Evolutionary conservation across 1,140 invertebrate genomes (phyloP), one percentile per base, ranked within the genome.

Genomic region (Portunus trituberculatus): DNA sequence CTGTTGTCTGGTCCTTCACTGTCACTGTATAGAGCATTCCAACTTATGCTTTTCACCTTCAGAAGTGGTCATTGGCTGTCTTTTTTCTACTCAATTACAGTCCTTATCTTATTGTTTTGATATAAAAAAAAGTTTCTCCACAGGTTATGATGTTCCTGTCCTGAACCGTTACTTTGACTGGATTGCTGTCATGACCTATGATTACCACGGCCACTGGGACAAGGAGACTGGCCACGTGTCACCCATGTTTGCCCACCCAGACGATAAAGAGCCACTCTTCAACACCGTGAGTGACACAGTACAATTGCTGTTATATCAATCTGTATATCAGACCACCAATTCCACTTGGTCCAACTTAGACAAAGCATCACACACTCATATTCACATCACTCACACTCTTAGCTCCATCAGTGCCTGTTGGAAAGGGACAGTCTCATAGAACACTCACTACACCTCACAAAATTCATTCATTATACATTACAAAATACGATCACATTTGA

Each of bases 131-230:
- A 31, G 29, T 93, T 31, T 28, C 10, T 48, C 28, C n/a, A 7
- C 92, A 97, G 98, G 98, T 12, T 99, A 99, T 96, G 98, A 99
- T 96, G 98, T 99, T 0, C 98, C 98, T 1, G 97, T 97, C 2
- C 96, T 99, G 4, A 98, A 97, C 0, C 97, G 97, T 29, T 98
- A 98, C 96, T 97, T 99, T 92, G 98, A 99, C 96, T 99, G 98
- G 98, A 99, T 99, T 96, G 98, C 98, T 2, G 98, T 99, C 0
- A 99, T 99, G 99, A 98, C 98, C 0, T 99, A 99, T 96, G 98
- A 99, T 96, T 99, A 98, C 96, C 98, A 97, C 95, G 97, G 97
- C 14, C 96, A 97, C 88, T 97, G 97, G 97, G 97, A 97, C 86
- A 97, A 97, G 86, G 96, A 96, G 87, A 97, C 97, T 2, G 97